A percentile compares a stretch with the other conserved stretches of the same genome.
Evolutionary conservation across 2,888 invertebrate species (phyloP).

Genomic region (Drosophila stalkeri): DNA sequence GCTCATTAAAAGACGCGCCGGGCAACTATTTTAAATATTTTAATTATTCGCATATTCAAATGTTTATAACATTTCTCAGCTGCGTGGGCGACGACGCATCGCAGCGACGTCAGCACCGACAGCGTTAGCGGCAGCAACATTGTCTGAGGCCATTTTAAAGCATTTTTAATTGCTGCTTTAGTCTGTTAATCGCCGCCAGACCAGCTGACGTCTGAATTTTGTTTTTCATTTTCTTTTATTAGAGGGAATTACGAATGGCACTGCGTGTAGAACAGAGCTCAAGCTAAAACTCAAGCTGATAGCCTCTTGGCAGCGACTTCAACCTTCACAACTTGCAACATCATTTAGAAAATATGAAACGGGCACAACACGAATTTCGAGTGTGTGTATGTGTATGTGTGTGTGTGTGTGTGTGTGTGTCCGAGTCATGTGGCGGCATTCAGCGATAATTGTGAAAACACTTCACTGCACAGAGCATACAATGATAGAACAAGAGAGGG

Average conservation of each 20-base stretch:
- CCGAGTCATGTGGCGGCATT: conserved; percentile 50
- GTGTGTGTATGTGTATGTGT: neutral
- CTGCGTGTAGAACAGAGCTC: neutral
- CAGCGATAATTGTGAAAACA: conserved; percentile 62
- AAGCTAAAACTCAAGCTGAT: conserved; percentile 11
- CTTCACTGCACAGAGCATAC: conserved; percentile 33
- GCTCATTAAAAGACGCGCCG: conserved; percentile 66
- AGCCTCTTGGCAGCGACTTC: conserved; percentile 17
- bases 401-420: conserved; percentile 14
- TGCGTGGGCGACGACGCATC: conserved; percentile 6
- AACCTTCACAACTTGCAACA: conserved; percentile 56
- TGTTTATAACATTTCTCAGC: conserved; percentile 36
- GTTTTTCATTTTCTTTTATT: neutral
- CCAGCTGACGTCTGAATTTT: conserved; percentile 60
- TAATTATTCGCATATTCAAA: conserved; percentile 71
- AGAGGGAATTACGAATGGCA: neutral
- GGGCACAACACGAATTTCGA: conserved; percentile 48
- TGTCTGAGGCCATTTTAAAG: conserved; percentile 52
- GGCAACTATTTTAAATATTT: conserved; percentile 76
- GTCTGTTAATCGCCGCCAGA: conserved; percentile 56
- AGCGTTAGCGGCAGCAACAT: conserved; percentile 8
- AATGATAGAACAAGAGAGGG: neutral
- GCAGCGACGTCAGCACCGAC: neutral
- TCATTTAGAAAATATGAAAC: conserved; percentile 43
- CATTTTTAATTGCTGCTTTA: conserved; percentile 68